Evolutionary conservation across 1,140 invertebrate genomes (phyloP).

Genomic region (Drosophila kurseongensis): DNA sequence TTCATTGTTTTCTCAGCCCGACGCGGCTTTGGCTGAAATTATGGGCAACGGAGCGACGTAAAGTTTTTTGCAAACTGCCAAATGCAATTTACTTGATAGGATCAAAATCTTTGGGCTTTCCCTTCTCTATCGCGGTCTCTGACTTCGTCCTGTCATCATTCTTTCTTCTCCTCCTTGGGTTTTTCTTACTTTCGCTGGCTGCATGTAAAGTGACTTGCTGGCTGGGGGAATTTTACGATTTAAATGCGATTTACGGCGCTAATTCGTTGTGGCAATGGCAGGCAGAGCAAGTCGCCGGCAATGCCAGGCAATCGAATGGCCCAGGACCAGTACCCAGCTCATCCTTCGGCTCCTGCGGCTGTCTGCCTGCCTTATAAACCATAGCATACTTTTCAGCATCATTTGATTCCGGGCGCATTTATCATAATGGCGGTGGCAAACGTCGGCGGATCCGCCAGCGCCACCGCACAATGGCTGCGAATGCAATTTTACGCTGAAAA

Average conservation of each 20-base stretch:
- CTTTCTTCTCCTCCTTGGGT: constrained; percentile 5
- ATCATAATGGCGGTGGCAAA: constrained; percentile 64
- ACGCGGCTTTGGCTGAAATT: constrained; percentile 48
- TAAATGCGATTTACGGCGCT: constrained; percentile 83
- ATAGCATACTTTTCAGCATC: constrained; percentile 74
- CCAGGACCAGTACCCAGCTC: constrained; percentile 16
- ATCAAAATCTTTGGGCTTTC: constrained; percentile 77
- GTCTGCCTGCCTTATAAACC: constrained; percentile 54
- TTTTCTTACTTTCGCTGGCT: constrained; percentile 1
- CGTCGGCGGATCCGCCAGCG: constrained; percentile 14
- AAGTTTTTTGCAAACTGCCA: constrained; percentile 81
- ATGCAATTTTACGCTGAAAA: constrained; percentile 72
- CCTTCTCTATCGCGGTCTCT: constrained; percentile 17
- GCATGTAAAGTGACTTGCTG: constrained; percentile 73
- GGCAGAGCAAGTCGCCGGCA: constrained; percentile 14
- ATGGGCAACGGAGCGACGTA: constrained; percentile 50
- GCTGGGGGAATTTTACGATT: constrained; percentile 79
- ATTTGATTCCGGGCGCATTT: constrained; percentile 74
- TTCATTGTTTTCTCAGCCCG: constrained; percentile 47
- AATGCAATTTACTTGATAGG: constrained; percentile 83
- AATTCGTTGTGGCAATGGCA: constrained; percentile 78
- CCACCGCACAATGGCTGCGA: constrained; percentile 51
- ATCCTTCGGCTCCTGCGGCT: constrained; percentile 3
- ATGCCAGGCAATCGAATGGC: constrained; percentile 62
- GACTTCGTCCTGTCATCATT: constrained; percentile 42